These are phyloP conservation scores for Eulemur rufifrons DNA, from an alignment of 2,113 vertebrate species.

Conservation along the genomic window DNA sequence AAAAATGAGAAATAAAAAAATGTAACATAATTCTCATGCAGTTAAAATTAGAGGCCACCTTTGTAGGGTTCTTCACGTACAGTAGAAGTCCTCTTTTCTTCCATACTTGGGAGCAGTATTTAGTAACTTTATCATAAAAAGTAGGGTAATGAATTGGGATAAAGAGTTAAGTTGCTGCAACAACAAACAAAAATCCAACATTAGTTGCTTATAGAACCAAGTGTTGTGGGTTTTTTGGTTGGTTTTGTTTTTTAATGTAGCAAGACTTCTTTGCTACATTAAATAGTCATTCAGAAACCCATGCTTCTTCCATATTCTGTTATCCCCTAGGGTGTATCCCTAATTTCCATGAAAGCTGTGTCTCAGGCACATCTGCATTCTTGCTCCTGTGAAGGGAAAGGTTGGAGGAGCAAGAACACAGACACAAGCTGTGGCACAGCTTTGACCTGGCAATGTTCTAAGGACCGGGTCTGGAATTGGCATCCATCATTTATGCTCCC, in stretches of 20 bases:
- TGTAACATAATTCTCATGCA: background rate
- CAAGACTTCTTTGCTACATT: background rate
- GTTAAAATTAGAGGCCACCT: background rate
- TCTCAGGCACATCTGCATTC: background rate
- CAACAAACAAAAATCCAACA: background rate
- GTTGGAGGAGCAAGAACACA: background rate
- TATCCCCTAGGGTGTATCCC: background rate
- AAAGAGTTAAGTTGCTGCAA: background rate
- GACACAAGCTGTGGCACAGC: background rate
- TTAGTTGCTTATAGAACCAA: background rate
- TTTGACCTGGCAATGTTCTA: background rate
- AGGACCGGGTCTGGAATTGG: background rate
- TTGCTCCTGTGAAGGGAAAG: background rate
- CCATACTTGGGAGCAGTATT: background rate
- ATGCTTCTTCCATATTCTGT: background rate
- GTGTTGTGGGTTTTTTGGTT: too few species aligned
- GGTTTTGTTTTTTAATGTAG: background rate
- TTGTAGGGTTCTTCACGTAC: background rate
- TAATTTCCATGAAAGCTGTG: background rate
- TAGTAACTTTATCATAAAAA: background rate
- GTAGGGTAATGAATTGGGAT: background rate
- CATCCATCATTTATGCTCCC: background rate
- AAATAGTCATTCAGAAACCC: background rate
- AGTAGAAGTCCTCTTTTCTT: background rate
- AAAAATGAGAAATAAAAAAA: conserved; percentile 35